phyloP scores from a whole-genome alignment of 2,797 vertebrate genomes.

The Coilia nasus region DNA sequence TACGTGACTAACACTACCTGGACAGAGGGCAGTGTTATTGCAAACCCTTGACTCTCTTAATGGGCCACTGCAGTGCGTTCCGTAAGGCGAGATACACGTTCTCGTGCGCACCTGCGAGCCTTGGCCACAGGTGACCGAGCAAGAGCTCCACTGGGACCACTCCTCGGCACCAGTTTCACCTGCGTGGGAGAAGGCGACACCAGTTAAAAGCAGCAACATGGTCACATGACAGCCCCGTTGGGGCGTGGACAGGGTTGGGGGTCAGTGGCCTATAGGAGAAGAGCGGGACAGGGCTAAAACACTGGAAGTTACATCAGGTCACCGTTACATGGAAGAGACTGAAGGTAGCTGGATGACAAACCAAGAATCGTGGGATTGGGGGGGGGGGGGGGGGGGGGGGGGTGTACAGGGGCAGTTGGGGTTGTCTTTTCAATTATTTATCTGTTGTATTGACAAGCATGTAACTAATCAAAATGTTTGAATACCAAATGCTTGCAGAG shows the following conservation, averaged over 20 bases:
- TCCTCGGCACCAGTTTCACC: constrained; percentile 99
- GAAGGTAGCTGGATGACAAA: constrained; percentile 44
- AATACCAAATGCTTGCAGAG: constrained; percentile 5
- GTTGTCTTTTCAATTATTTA: constrained; percentile 9
- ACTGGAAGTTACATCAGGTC: constrained; percentile 43
- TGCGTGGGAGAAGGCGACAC: constrained; percentile 94
- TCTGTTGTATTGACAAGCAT: background rate
- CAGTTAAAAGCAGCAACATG: constrained; percentile 84
- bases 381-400: background rate
- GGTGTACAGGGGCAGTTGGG: background rate
- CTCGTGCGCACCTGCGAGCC: constrained; percentile 99
- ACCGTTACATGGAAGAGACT: constrained; percentile 25
- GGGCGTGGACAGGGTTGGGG: constrained; percentile 46
- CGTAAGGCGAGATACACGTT: constrained; percentile 99
- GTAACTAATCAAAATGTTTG: constrained; percentile 16
- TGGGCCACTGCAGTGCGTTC: constrained; percentile 99
- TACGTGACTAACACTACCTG: constrained; percentile 96
- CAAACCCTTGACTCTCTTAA: constrained; percentile 99
- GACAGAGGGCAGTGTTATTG: constrained; percentile 99
- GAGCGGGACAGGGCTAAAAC: constrained; percentile 53
- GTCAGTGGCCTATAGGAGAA: constrained; percentile 21
- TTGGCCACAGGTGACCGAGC: constrained; percentile 99
- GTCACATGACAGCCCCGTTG: constrained; percentile 64
- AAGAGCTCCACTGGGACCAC: constrained; percentile 99
- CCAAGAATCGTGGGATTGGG: constrained; percentile 52